phyloP scores from a whole-genome alignment of 1,140 invertebrate species.

The Araneus ventricosus region DNA sequence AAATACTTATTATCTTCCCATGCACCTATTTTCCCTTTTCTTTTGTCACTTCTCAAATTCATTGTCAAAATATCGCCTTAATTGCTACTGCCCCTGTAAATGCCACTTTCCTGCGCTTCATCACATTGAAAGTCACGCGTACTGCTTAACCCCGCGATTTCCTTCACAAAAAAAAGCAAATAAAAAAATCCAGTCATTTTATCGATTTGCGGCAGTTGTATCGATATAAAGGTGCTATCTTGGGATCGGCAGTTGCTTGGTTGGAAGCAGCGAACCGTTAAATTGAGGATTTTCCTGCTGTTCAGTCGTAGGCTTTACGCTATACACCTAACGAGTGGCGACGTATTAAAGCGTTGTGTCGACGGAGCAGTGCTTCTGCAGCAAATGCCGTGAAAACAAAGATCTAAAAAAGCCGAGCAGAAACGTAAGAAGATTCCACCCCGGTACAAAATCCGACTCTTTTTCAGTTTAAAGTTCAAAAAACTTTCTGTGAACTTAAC shows the following conservation, averaged over 20 bases:
- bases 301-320: not conserved
- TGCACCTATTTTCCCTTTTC: too few relatives aligned
- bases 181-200: constrained; percentile 24
- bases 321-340: constrained; percentile 31
- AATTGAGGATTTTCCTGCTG: constrained; percentile 68
- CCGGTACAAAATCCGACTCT: not conserved
- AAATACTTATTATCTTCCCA: too few relatives aligned
- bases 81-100: not conserved
- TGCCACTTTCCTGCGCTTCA: not conserved
- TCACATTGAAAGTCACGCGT: not conserved
- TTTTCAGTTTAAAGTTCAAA: not conserved
- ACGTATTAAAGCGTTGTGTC: constrained; percentile 11
- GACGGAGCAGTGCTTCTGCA: not conserved
- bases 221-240: constrained; percentile 61
- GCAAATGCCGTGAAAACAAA: not conserved
- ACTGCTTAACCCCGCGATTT: constrained; percentile 16
- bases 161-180: not conserved
- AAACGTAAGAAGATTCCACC: constrained; percentile 25
- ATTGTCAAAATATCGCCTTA: not conserved
- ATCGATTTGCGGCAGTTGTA: constrained; percentile 50
- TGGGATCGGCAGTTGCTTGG: constrained; percentile 61
- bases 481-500: not conserved
- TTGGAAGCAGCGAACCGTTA: constrained; percentile 57
- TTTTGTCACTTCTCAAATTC: not conserved
- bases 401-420: not conserved